phyloP scores from a whole-genome alignment of 2,888 invertebrate genomes.

The Andrena chrysosceles region DNA sequence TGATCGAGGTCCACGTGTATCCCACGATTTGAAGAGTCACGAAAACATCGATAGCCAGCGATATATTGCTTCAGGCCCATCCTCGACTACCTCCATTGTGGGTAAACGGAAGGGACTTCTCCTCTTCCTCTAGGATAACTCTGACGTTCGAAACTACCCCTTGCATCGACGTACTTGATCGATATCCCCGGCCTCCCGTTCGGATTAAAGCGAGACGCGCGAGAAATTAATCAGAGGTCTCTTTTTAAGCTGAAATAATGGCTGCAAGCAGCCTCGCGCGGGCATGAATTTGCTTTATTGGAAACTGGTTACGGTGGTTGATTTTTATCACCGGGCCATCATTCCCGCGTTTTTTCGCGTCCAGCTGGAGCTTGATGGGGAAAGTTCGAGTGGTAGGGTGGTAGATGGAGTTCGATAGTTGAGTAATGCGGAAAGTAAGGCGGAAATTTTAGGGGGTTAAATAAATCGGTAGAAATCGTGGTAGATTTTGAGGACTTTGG shows the following conservation, averaged over 20 bases:
- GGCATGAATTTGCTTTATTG: constrained; percentile 9
- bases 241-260: constrained; percentile 18
- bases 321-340: background rate
- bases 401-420: background rate
- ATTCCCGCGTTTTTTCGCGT: background rate
- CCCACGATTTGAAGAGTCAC: constrained; percentile 16
- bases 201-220: constrained; percentile 1
- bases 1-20: constrained; percentile 6
- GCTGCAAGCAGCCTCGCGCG: background rate
- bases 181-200: background rate
- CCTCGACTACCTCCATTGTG: background rate
- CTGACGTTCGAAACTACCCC: background rate
- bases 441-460: background rate
- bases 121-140: background rate
- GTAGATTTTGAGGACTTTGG: too few species aligned
- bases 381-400: background rate
- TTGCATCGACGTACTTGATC: background rate
- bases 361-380: background rate
- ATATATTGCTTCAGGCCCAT: background rate
- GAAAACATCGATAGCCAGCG: constrained; percentile 3
- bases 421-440: background rate
- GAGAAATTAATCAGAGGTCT: constrained; percentile 31
- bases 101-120: constrained; percentile 2
- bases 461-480: too few species aligned
- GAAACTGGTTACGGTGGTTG: background rate